Percentiles rank a stretch among this genome's conserved stretches.
These are phyloP conservation scores for Strigops habroptila DNA, from an alignment of 2,113 vertebrate genomes.

Conservation along the genomic window DNA sequence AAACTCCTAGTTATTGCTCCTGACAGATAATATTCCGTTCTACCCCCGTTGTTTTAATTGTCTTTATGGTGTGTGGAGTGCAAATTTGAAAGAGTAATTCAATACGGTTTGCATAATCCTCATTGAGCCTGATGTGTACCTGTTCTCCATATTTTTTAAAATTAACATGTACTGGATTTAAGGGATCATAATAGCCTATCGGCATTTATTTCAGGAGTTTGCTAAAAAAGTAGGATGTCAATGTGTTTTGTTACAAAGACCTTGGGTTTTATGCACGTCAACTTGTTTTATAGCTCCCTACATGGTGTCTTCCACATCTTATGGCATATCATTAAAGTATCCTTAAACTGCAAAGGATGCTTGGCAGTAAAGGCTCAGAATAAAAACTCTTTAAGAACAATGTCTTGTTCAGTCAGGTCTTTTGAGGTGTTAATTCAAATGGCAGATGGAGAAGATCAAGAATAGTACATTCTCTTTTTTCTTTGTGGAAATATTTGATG, in stretches of 20 bases:
- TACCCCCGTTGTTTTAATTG: neutral
- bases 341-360: neutral
- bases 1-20: neutral
- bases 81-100: neutral
- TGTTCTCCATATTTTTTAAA: neutral
- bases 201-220: neutral
- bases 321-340: neutral
- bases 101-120: neutral
- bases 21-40: neutral
- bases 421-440: neutral
- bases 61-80: neutral
- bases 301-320: neutral
- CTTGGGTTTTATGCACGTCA: neutral
- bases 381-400: neutral
- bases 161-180: neutral
- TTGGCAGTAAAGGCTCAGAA: neutral
- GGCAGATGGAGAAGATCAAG: neutral
- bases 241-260: neutral
- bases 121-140: neutral
- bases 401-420: neutral
- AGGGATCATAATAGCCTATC: neutral
- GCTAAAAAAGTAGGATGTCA: neutral
- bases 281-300: neutral
- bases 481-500: neutral
- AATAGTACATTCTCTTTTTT: neutral